These are phyloP conservation scores for Siderastrea siderea DNA, from an alignment of 92 coral and sea anemone genomes.

Conservation along the genomic window DNA sequence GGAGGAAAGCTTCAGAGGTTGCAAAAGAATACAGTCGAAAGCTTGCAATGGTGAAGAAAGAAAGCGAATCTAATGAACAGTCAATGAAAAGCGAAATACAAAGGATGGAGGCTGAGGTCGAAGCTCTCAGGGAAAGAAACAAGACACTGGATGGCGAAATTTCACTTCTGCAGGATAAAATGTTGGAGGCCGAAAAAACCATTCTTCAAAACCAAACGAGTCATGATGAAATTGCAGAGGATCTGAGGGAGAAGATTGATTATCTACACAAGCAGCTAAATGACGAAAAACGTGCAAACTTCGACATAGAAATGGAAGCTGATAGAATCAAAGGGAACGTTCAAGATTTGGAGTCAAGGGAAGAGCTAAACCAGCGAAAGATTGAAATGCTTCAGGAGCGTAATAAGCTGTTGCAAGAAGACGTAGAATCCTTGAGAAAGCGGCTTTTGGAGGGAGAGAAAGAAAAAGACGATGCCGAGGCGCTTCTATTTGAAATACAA, in stretches of 20 bases:
- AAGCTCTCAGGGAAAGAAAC: constrained; percentile 6
- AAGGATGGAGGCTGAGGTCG: not conserved
- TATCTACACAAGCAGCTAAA: constrained; percentile 12
- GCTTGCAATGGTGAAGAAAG: constrained; percentile 38
- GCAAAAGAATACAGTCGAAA: constrained; percentile 65
- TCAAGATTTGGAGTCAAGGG: constrained; percentile 6
- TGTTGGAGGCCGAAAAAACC: constrained; percentile 18
- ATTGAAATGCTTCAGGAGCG: constrained; percentile 46
- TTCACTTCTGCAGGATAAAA: constrained; percentile 19
- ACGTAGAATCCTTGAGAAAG: constrained; percentile 33
- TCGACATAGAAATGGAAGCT: constrained; percentile 30
- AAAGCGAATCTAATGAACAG: constrained; percentile 14
- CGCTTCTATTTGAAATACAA: constrained; percentile 38
- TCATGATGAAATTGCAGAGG: constrained; percentile 37
- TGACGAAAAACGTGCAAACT: constrained; percentile 26
- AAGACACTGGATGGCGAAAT: constrained; percentile 11
- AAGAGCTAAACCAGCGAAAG: constrained; percentile 25
- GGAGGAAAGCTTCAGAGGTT: constrained; percentile 82
- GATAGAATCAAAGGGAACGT: constrained; percentile 24
- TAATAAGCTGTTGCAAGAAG: constrained; percentile 8
- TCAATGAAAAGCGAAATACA: constrained; percentile 25
- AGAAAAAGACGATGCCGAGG: constrained; percentile 42
- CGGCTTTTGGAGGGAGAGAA: constrained; percentile 21
- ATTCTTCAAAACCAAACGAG: constrained; percentile 25
- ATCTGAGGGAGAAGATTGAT: constrained; percentile 22